Base-by-base conservation (phyloP, 1,140 invertebrate genomes). In the Tetranychus cinnabarinus region DNA sequence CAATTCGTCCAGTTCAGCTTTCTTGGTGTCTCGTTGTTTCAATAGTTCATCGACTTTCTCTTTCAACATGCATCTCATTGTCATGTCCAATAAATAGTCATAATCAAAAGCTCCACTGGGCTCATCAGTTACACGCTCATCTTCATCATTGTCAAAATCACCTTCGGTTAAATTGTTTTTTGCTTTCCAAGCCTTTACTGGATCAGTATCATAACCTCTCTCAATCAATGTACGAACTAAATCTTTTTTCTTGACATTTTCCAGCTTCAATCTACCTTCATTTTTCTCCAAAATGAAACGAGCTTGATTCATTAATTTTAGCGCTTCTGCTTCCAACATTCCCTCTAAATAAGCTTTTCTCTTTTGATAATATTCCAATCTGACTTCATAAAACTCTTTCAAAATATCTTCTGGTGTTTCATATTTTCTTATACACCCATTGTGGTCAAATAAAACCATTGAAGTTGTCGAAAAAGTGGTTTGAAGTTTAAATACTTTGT, bases 201-300 rank as follows among this genome's bases (percentile, higher is more conserved):
- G 96, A 79, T 99, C 96, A 3, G 91, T 82, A 61, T 86, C 84
- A 71, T 92, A 99, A 13, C 87, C 86, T 72, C 81, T 75, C 68
- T 82, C 81, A 5, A 87, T 77, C 42, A 99, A 75, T 72, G 92
- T 87, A 46, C 86, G 82, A 61, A 97, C 85, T 77, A 97, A 87
- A 31, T 74, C 76, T 8, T 77, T 81, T 70, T 90, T 91, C 58
- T 86, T 82, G 71, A 93, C 92, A 72, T 98, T 98, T 88, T 98
- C 77, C 64, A 98, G 82, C 3, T 82, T 78, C 10, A 98, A 72
- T 56, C 80, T 82, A n/a, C 85, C 85, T 65, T 92, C 86, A 69
- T 93, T 97, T 70, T 98, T 99, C 71, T 98, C 93, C 23, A 92
- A 67, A 66, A 99, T 99, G 72, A 99, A 99, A 55, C 86, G 76